These are phyloP conservation scores for Haliaeetus leucogaster DNA, from an alignment of 2,113 vertebrate genomes.

Conservation along the genomic window DNA sequence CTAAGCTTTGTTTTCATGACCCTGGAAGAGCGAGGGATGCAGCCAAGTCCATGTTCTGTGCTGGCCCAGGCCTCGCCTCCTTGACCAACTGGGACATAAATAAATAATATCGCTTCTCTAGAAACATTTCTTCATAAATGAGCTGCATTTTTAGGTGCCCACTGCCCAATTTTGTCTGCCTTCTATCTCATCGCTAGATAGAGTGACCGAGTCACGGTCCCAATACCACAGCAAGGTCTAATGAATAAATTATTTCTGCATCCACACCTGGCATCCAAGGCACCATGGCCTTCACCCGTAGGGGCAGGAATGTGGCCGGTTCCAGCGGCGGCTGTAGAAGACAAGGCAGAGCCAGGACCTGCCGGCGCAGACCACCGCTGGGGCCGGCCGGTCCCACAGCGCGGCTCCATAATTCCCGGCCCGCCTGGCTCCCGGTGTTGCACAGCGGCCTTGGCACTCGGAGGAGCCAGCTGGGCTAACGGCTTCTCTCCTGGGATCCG, in stretches of 20 bases:
- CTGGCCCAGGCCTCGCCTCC: neutral
- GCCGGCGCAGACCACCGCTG: accelerated
- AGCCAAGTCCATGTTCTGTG: neutral
- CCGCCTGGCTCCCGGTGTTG: neutral
- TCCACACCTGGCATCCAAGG: neutral
- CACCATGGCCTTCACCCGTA: neutral
- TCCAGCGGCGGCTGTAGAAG: neutral
- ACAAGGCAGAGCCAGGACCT: no score
- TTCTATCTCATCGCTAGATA: neutral
- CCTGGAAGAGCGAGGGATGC: neutral
- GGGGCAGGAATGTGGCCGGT: accelerated
- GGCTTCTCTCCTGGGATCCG: neutral
- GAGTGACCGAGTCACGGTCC: no score
- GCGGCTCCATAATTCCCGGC: no score
- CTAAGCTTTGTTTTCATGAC: neutral
- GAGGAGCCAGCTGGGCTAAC: neutral
- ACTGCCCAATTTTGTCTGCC: neutral
- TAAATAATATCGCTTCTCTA: neutral
- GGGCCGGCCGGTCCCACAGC: no score
- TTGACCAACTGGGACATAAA: neutral
- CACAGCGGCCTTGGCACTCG: neutral
- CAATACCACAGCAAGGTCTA: no score
- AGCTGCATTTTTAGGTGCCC: neutral
- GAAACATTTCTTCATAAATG: neutral
- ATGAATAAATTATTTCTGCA: no score